Conservation (phyloP, 2,888 invertebrate species). For the Iphiclides podalirius region DNA sequence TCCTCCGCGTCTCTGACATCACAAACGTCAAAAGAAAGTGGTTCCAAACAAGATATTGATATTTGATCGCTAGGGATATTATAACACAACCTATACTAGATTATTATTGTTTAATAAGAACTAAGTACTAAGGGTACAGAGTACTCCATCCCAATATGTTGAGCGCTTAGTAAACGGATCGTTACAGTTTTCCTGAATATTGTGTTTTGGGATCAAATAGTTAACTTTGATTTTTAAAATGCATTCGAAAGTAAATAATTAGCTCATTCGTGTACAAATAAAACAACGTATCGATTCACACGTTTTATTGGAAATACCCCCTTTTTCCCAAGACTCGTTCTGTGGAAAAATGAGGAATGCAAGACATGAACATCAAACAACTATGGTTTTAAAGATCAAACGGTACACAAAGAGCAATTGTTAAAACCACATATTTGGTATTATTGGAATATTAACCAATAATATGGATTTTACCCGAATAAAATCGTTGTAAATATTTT, state of each 20-base stretch:
- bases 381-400: not conserved
- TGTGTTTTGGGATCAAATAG: slow-evolving; percentile 10
- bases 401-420: not conserved
- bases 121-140: too few relatives aligned
- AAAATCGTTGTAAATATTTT: not conserved
- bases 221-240: too few relatives aligned
- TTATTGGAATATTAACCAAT: too few relatives aligned
- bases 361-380: slow-evolving; percentile 21
- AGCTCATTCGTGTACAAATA: slow-evolving; percentile 32
- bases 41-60: slow-evolving; percentile 21
- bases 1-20: slow-evolving; percentile 57
- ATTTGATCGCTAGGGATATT: too few relatives aligned
- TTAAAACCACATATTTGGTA: too few relatives aligned
- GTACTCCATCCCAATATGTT: too few relatives aligned
- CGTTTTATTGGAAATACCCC: slow-evolving; percentile 35
- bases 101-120: not conserved
- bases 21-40: slow-evolving; percentile 42
- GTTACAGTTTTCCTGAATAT: not conserved
- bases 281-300: slow-evolving; percentile 36
- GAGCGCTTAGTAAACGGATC: too few relatives aligned
- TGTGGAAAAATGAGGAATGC: slow-evolving; percentile 26
- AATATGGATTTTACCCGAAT: not conserved
- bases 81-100: not conserved
- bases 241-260: not conserved
- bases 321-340: slow-evolving; percentile 20